Conservation (phyloP, 1,140 invertebrate species). For the Drosophila lini region DNA sequence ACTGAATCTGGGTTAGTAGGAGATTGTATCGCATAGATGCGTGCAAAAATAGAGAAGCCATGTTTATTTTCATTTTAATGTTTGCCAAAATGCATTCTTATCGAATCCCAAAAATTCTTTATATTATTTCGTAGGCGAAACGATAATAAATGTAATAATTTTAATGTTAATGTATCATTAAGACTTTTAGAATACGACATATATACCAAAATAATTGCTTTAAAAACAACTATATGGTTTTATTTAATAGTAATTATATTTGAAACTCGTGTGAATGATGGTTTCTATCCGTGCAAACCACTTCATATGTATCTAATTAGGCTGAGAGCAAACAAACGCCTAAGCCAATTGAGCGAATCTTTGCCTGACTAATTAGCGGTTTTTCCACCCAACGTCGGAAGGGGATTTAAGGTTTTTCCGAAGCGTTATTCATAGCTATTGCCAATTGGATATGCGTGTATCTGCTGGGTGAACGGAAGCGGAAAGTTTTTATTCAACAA, state of each 20-base stretch:
- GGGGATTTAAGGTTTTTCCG: not conserved
- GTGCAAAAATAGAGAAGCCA: not conserved
- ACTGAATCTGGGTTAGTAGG: slow-evolving; percentile 35
- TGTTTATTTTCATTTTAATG: not conserved
- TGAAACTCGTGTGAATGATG: not conserved
- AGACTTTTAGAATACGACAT: no score
- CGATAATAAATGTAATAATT: no score
- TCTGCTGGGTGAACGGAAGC: not conserved
- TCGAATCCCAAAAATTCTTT: no score
- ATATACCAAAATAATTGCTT: no score
- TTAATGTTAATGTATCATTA: no score
- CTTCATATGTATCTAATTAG: slow-evolving; percentile 17
- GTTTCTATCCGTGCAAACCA: not conserved
- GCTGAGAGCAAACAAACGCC: slow-evolving; percentile 5
- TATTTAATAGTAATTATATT: not conserved
- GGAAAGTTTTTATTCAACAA: slow-evolving; percentile 41
- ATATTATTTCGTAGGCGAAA: no score
- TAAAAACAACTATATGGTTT: not conserved
- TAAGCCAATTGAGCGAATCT: slow-evolving; percentile 21
- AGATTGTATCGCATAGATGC: slow-evolving; percentile 32
- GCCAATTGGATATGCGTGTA: slow-evolving; percentile 27
- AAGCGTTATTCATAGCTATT: slow-evolving; percentile 20
- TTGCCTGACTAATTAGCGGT: slow-evolving; percentile 29
- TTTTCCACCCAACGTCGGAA: not conserved
- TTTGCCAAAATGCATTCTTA: not conserved